phyloP scores from a whole-genome alignment of 2,113 vertebrate species.

The Pleuronectes platessa region DNA sequence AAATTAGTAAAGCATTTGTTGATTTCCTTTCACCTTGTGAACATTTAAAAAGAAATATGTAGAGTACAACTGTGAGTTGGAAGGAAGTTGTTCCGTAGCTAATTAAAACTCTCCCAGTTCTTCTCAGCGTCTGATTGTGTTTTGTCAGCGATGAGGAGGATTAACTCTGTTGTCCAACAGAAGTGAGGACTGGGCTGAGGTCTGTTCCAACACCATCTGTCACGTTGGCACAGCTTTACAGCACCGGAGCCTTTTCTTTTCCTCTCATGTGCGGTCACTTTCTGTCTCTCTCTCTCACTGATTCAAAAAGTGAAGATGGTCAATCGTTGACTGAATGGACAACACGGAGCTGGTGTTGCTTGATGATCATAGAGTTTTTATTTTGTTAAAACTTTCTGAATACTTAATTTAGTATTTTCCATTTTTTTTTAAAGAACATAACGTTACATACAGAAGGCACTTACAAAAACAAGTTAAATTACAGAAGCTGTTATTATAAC shows the following conservation, averaged over 20 bases:
- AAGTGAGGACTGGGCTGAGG: constrained; percentile 41
- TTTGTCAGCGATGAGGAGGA: constrained; percentile 19
- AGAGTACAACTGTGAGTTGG: too few relatives aligned
- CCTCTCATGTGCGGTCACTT: constrained; percentile 24
- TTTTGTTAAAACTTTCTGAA: constrained; percentile 59
- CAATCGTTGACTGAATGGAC: neutral
- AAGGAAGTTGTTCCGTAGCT: neutral
- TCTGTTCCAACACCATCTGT: constrained; percentile 61
- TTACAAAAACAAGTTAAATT: constrained; percentile 89
- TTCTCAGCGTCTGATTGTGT: constrained; percentile 6
- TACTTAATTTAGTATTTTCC: constrained; percentile 62
- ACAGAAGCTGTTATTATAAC: constrained; percentile 78
- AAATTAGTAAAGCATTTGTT: too few relatives aligned
- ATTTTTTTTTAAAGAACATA: constrained; percentile 82
- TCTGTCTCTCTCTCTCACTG: constrained; percentile 4
- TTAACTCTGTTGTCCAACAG: constrained; percentile 44
- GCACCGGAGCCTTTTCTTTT: constrained; percentile 21
- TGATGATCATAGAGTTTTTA: constrained; percentile 59
- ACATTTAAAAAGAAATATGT: too few relatives aligned
- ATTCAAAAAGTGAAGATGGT: neutral
- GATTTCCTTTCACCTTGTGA: too few relatives aligned
- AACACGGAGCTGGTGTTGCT: neutral
- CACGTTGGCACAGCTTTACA: constrained; percentile 26
- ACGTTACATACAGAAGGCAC: constrained; percentile 94
- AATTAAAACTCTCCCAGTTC: constrained; percentile 19